Conservation (phyloP, 1,140 invertebrate genomes). For the Nasonia longicornis region DNA sequence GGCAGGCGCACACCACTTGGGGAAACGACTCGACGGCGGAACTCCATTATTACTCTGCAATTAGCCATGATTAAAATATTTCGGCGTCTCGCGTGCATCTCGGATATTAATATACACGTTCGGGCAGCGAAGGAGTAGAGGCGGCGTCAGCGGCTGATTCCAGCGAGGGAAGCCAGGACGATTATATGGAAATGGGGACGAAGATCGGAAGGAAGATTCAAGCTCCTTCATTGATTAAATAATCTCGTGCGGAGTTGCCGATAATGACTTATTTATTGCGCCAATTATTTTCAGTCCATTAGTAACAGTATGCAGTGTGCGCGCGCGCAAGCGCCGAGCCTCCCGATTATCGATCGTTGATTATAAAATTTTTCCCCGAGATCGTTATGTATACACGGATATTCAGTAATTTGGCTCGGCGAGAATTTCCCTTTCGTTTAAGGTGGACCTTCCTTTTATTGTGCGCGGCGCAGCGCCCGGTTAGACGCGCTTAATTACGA, state of each 20-base stretch:
- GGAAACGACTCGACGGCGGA: constrained; percentile 54
- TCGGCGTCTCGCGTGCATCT: constrained; percentile 68
- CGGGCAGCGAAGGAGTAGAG: constrained; percentile 47
- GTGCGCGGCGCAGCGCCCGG: background rate
- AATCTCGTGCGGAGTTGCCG: constrained; percentile 59
- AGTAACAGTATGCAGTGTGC: constrained; percentile 49
- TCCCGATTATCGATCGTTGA: constrained; percentile 47
- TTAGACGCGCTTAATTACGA: constrained; percentile 25
- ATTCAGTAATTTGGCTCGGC: constrained; percentile 46
- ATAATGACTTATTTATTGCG: constrained; percentile 69
- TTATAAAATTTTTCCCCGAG: constrained; percentile 52
- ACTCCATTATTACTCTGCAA: constrained; percentile 70
- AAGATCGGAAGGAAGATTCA: constrained; percentile 60
- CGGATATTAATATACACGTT: constrained; percentile 68
- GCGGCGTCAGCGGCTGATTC: background rate
- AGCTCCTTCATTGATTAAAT: constrained; percentile 66
- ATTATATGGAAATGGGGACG: constrained; percentile 50
- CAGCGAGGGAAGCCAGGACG: background rate
- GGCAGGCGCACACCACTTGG: constrained; percentile 26
- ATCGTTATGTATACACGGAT: constrained; percentile 52
- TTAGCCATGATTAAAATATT: constrained; percentile 71
- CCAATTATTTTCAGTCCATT: constrained; percentile 65
- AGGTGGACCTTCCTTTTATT: background rate
- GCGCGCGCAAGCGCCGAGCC: background rate
- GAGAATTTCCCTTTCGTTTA: background rate